Evolutionary conservation across 2,888 invertebrate species (phyloP).

Genomic region (Liopterus haemorrhoidalis): DNA sequence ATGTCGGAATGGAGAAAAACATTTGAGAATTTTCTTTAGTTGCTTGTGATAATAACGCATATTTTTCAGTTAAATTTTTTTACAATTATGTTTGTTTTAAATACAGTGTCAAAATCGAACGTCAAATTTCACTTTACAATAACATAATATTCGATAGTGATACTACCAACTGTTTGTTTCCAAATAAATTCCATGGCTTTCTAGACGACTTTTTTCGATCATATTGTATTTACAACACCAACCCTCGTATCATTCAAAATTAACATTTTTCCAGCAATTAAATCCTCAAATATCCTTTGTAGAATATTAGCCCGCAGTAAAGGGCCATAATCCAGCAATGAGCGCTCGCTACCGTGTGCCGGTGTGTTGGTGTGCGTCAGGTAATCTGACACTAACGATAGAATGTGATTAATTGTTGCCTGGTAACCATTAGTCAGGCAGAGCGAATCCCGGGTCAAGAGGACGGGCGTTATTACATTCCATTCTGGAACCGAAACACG

Average conservation of each 20-base stretch:
- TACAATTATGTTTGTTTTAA: too few relatives aligned
- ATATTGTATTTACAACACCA: background rate
- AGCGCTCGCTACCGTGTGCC: background rate
- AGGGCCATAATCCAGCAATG: background rate
- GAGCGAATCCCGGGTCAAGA: conserved; percentile 41
- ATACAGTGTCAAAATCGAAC: too few relatives aligned
- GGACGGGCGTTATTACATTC: conserved; percentile 36
- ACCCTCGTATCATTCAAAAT: background rate
- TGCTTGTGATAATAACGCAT: too few relatives aligned
- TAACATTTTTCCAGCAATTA: background rate
- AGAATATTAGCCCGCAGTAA: too few relatives aligned
- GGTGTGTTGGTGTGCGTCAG: conserved; percentile 11
- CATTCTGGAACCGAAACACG: conserved; percentile 31
- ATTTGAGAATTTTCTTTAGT: too few relatives aligned
- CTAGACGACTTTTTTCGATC: background rate
- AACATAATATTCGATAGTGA: too few relatives aligned
- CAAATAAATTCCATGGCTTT: too few relatives aligned
- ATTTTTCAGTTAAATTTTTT: too few relatives aligned
- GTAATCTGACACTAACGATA: conserved; percentile 43
- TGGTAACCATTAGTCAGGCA: conserved; percentile 43
- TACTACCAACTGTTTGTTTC: too few relatives aligned
- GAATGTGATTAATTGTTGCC: conserved; percentile 48
- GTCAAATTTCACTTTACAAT: too few relatives aligned
- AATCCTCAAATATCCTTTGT: background rate
- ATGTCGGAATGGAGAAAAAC: too few relatives aligned